A percentile compares a stretch with the other conserved stretches of the same genome.
Evolutionary conservation across 2,888 invertebrate species (phyloP).

Genomic region (Allygus modestus): DNA sequence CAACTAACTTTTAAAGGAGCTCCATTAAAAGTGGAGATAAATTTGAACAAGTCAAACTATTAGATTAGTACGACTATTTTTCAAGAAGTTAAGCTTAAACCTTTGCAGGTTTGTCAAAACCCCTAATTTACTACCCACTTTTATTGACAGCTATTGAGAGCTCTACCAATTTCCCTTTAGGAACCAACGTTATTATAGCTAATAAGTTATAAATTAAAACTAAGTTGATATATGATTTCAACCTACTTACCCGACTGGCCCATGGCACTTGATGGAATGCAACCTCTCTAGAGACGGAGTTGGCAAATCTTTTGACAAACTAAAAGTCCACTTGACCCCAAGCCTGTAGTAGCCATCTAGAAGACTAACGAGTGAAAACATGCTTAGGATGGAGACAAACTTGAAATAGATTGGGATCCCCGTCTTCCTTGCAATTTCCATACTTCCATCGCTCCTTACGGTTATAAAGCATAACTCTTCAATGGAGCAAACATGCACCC

Average conservation of each 20-base stretch:
- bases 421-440: constrained; percentile 86
- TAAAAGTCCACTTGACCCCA: constrained; percentile 93
- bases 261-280: constrained; percentile 88
- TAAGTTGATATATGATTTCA: background rate
- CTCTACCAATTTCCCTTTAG: no score
- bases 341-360: constrained; percentile 93
- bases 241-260: constrained; percentile 88
- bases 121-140: no score
- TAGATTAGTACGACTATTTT: no score
- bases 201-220: no score
- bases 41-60: no score
- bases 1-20: no score
- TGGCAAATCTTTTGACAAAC: constrained; percentile 88
- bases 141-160: no score
- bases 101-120: no score
- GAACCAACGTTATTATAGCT: no score
- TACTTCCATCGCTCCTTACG: constrained; percentile 82
- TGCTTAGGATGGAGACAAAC: constrained; percentile 81
- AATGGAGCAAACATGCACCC: constrained; percentile 86
- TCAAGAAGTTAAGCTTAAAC: no score
- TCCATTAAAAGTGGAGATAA: no score
- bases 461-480: constrained; percentile 92
- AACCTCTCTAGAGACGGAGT: constrained; percentile 88
- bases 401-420: constrained; percentile 88
- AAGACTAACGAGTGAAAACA: constrained; percentile 88